Conservation (phyloP, 2,113 vertebrate species). For the Falco punctatus region DNA sequence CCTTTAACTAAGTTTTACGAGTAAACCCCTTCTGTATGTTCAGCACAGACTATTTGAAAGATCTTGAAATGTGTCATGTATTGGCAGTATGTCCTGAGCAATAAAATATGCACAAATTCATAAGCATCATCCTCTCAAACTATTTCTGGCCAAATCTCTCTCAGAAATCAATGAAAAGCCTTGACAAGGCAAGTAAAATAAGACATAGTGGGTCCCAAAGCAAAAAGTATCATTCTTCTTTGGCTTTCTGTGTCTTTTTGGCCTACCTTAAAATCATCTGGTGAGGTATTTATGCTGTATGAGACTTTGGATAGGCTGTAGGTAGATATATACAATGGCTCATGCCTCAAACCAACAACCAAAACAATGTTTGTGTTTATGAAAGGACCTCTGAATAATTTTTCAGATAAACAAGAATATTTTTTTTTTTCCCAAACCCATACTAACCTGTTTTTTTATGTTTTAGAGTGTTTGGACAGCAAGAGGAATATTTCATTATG, state of each 20-base stretch:
- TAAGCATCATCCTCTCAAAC: constrained; percentile 8
- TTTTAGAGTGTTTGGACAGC: not conserved
- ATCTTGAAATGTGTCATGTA: constrained; percentile 4
- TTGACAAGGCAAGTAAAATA: not conserved
- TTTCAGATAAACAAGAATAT: not conserved
- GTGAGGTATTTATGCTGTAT: not conserved
- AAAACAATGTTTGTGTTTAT: not conserved
- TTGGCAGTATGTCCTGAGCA: not conserved
- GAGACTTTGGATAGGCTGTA: not conserved
- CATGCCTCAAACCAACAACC: not conserved
- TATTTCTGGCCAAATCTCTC: constrained; percentile 19
- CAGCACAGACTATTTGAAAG: constrained; percentile 18
- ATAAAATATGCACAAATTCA: constrained; percentile 41
- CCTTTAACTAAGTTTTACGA: constrained; percentile 33
- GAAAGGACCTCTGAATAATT: not conserved
- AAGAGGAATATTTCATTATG: not conserved
- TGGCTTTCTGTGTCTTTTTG: not conserved
- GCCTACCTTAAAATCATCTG: not conserved
- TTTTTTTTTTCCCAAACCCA: not conserved
- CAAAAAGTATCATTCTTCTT: not conserved
- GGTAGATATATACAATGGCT: not conserved
- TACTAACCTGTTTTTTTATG: not conserved
- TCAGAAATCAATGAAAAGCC: not conserved
- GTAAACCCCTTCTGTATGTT: constrained; percentile 18
- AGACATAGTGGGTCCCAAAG: not conserved